A percentile compares a stretch with the other conserved stretches of the same genome.
Conservation (phyloP, 2,797 vertebrate species). For the Esox lucius region DNA sequence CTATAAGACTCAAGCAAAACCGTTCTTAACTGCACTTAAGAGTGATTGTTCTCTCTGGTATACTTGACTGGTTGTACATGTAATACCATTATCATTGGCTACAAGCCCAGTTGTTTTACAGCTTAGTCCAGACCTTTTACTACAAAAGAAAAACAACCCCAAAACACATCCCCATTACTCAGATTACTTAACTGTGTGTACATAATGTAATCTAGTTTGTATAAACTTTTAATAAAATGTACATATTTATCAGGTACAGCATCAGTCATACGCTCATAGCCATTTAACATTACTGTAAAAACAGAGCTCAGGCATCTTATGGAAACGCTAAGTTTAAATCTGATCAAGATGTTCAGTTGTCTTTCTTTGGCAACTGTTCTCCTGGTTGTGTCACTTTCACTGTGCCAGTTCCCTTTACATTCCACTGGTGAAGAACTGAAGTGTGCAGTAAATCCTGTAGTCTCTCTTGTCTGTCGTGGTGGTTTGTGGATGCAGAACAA, state of each 20-base stretch:
- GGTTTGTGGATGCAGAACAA: not conserved
- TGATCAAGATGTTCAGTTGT: not conserved
- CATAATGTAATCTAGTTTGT: too few species aligned
- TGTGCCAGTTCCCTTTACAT: not conserved
- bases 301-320: not conserved
- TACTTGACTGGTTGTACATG: conserved; percentile 5
- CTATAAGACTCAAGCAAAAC: conserved; percentile 14
- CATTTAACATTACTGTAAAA: not conserved
- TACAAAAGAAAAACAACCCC: conserved; percentile 11
- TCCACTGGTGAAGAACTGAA: not conserved
- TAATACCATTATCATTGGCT: conserved; percentile 40
- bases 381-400: not conserved
- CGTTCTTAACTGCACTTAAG: conserved; percentile 11
- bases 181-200: too few species aligned
- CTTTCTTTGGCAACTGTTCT: not conserved
- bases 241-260: too few species aligned
- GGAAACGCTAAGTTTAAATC: not conserved
- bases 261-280: too few species aligned
- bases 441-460: not conserved
- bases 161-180: too few species aligned
- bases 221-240: too few species aligned
- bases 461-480: not conserved
- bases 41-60: conserved; percentile 8
- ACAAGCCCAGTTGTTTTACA: conserved; percentile 37
- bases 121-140: conserved; percentile 30